Base-by-base conservation (phyloP, 2,888 invertebrate genomes). In the Eledona agricola region DNA sequence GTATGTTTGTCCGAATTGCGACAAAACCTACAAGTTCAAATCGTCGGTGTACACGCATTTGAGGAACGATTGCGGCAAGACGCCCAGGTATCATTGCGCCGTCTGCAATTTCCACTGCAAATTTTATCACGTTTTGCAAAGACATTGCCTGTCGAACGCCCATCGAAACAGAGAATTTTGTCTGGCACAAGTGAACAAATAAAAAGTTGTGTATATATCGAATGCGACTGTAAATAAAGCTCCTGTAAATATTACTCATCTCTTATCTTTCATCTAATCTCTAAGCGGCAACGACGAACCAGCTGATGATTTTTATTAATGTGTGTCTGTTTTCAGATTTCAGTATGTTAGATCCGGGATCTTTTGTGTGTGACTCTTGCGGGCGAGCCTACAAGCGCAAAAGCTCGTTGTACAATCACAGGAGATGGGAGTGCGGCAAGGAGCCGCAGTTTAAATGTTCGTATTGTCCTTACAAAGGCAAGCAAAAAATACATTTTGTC, bases 11-110 rank as follows among this genome's bases (percentile, higher is more conserved):
- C 82, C 82, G 57, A 79, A 78, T 55, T 92, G 91, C 73, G 85
- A 85, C 52, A 91, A 90, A 77, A 82, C 83, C 49, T 92, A 91
- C 80, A 86, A 85, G 74, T 84, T 85, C 75, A 87, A 87, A 71
- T 85, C 87, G 45, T 88, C 87, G 6, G 78, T 89, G 35, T 86
- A 84, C 71, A 84, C 88, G 38, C 89, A 89, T 73, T 80, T 85
- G 66, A 83, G 83, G 70, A 85, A 86, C 75, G 89, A 89, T 71
- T 90, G 90, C 71, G 82, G 84, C 4, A 66, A 69, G 47, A 35
- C 51, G 2, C 71, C 67, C 2, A 58, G 62, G 51, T 72, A 69
- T 43, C 58, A 60, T 17, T 73, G 73, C 45, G 53, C 58, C 4
- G 43, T 61, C 6, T 72, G 72, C 42, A 57, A 67, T 22, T 71